Conservation (phyloP, 1,140 invertebrate genomes). For the Temnothorax longispinosus region DNA sequence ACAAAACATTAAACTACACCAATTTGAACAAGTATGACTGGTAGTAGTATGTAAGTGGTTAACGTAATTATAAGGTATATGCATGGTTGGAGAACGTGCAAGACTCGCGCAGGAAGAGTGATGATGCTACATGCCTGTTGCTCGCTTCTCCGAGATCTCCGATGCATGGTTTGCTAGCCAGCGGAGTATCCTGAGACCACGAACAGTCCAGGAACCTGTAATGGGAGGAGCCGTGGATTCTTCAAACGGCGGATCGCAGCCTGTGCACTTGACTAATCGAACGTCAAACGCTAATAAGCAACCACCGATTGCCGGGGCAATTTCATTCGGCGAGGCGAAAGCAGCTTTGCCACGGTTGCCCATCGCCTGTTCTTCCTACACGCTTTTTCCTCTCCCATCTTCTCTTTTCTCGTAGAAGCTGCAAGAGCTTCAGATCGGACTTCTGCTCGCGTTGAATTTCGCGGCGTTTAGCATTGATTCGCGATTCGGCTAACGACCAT, state of each 20-base stretch:
- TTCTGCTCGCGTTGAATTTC: conserved; percentile 12
- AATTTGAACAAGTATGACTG: conserved; percentile 67
- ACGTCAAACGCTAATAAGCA: conserved; percentile 85
- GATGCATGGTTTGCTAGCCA: conserved; percentile 60
- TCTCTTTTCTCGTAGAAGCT: not conserved
- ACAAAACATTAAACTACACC: conserved; percentile 68
- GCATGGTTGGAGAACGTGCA: conserved; percentile 54
- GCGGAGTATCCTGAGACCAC: conserved; percentile 6
- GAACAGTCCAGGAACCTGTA: conserved; percentile 64
- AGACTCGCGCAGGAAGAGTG: conserved; percentile 79
- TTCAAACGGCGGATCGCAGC: conserved; percentile 70
- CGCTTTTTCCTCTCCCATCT: conserved; percentile 24
- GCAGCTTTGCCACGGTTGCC: conserved; percentile 67
- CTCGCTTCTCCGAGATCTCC: conserved; percentile 70
- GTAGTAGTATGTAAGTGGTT: conserved; percentile 75
- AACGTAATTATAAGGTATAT: conserved; percentile 81
- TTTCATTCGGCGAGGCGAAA: conserved; percentile 76
- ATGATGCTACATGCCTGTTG: conserved; percentile 83
- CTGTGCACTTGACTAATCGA: conserved; percentile 84
- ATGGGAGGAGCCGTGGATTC: conserved; percentile 79
- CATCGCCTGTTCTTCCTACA: conserved; percentile 46
- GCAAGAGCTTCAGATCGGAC: not conserved
- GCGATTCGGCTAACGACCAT: not conserved
- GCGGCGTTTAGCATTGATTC: conserved; percentile 19
- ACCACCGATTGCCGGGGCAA: conserved; percentile 81